Evolutionary conservation across 2,888 invertebrate species (phyloP).

Genomic region (Monochamus alternatus): DNA sequence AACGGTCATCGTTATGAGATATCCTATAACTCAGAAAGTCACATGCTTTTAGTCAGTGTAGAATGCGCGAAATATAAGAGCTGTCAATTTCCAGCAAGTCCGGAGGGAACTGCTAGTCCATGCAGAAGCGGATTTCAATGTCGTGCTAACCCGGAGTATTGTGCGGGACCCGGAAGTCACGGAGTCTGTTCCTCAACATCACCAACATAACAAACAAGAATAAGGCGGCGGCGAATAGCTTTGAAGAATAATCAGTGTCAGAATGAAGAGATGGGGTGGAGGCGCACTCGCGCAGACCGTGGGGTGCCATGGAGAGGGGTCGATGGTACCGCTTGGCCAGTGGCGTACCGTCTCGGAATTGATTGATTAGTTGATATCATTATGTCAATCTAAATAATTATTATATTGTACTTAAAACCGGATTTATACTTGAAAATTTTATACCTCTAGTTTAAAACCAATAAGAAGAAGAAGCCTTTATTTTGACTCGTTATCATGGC

Average conservation of each 20-base stretch:
- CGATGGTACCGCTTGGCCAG: conserved; percentile 36
- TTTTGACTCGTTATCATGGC: too few species aligned
- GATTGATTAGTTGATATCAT: background rate
- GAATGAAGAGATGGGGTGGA: conserved; percentile 61
- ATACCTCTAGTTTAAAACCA: too few species aligned
- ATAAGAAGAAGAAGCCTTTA: too few species aligned
- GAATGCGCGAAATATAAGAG: conserved; percentile 10
- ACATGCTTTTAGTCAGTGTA: conserved; percentile 18
- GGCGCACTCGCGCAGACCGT: conserved; percentile 61
- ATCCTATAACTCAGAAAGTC: background rate
- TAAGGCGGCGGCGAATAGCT: conserved; percentile 60
- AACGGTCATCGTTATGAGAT: background rate
- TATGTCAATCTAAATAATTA: background rate
- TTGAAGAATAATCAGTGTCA: conserved; percentile 64
- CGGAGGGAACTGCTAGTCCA: conserved; percentile 24
- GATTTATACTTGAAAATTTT: too few species aligned
- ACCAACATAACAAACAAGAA: conserved; percentile 60
- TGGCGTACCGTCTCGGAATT: conserved; percentile 19
- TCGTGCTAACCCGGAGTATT: conserved; percentile 43
- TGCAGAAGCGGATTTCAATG: conserved; percentile 23
- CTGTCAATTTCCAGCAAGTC: conserved; percentile 8
- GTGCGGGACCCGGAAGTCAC: conserved; percentile 59
- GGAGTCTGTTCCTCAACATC: conserved; percentile 49
- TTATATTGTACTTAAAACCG: too few species aligned
- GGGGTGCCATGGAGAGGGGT: conserved; percentile 66